Base-by-base conservation (phyloP, 2,888 invertebrate species). In the Frankliniella fusca region DNA sequence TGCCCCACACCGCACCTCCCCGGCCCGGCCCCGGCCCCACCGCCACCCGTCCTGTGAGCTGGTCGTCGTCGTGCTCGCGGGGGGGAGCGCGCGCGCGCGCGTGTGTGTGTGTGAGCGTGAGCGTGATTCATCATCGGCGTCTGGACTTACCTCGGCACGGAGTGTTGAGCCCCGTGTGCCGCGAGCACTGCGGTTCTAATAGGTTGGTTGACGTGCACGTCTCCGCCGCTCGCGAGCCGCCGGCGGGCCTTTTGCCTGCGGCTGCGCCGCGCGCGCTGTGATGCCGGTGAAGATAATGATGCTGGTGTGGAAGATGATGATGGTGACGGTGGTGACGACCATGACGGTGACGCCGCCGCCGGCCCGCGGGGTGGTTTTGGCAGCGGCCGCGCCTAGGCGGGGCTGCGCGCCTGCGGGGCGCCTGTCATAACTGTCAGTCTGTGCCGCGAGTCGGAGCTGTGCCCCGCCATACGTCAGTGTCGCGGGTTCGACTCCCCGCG, bases 321-420 rank as follows among this genome's bases (percentile, higher is more conserved):
- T 82, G 83, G 82, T 82, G 81, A 83, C 82, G 83, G 83, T 65
- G 83, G 83, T 81, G 82, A 82, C 54, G 83, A 81, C 83, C 81
- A 81, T 89, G 38, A 89, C 85, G 89, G 90, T 85, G 90, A 89
- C 88, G 88, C 89, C 87, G 90, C n/a, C n/a, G n/a, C n/a, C 38
- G 38, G 38, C 38, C 38, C 38, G n/a, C n/a, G 38, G 38, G 38
- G 38, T 38, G 38, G 38, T 38, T 38, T 38, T 38, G 38, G 38
- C 38, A 38, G 38, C 38, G 38, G 38, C 38, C 38, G 38, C 38
- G 2, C 38, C 5, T 38, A 38, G 38, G 38, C 38, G 2, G 38
- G 3, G 38, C 38, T 2, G 38, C 38, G 38, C 38, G 38, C 38
- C 38, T 5, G 38, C 38, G 38, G 38, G 38, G 38, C 38, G 38